Base-by-base conservation (phyloP, 2,113 vertebrate species). In the Balaenoptera acutorostrata region DNA sequence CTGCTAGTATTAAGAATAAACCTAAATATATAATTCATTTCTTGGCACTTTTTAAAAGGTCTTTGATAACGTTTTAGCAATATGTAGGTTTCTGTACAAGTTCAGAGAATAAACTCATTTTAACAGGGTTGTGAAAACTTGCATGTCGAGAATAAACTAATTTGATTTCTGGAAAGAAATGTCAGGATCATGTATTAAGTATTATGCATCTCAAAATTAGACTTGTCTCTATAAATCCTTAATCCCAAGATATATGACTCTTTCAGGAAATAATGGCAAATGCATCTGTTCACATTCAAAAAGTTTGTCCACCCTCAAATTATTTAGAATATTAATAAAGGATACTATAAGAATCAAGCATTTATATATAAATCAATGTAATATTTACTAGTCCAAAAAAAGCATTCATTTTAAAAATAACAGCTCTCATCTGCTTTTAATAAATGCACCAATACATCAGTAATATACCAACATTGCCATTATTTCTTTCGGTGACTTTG, bases 1-100 rank as follows among this genome's bases (percentile, higher is more conserved):
- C 97, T 98, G 98, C 96, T 97, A 95, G 95, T 97, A 98, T 97
- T 97, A 97, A 98, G 96, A 97, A 98, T 95, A 98, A 98, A 97
- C 86, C 93, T 97, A 97, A 98, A 98, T 95, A 98, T 96, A 97
- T 86, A 96, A 97, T 95, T 92, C 61, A 97, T 89, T 95, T 97
- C 95, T 96, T 98, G 97, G 98, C 95, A 97, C 80, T 93, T 97
- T 97, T 71, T 93, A 97, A 97, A 97, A 98, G 96, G 97, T 97
- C 96, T 98, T 96, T 95, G 95, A 96, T 97, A 98, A 97, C 97
- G 97, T 97, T 97, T 98, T 95, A 98, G 96, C 93, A 97, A 96
- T 96, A 97, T 95, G 96, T 97, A 98, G 31, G 72, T 95, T 97
- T 98, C 90, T 93, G 11, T 92, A 96, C 78, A 97, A 97, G 96